Percentiles rank a stretch among this genome's conserved stretches.
Evolutionary conservation across 2,113 vertebrate genomes (phyloP).

Genomic region (Gorsachius goisagi): DNA sequence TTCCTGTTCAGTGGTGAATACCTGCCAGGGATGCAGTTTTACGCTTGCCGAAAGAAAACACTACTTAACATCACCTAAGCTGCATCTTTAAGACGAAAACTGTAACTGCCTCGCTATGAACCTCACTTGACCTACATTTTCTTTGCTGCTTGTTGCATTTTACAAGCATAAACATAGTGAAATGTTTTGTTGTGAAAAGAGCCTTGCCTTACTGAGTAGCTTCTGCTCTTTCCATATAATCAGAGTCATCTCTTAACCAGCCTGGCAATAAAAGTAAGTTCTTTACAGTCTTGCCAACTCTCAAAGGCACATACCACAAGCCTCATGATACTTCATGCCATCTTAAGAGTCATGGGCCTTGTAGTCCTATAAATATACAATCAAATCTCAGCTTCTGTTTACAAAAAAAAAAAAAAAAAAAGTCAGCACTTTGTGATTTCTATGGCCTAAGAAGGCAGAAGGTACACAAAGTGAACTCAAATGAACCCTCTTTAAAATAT

Average conservation of each 20-base stretch:
- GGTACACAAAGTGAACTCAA: neutral
- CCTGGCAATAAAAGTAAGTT: constrained; percentile 8
- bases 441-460: constrained; percentile 31
- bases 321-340: constrained; percentile 16
- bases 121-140: constrained; percentile 9
- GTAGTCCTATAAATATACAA: constrained; percentile 17
- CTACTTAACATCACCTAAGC: neutral
- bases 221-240: neutral
- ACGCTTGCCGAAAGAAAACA: neutral
- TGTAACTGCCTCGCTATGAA: neutral
- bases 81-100: neutral
- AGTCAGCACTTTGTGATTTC: neutral
- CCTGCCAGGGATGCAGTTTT: neutral
- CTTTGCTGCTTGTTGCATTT: neutral
- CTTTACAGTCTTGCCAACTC: constrained; percentile 20
- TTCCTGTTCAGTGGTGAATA: neutral
- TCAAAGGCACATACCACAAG: constrained; percentile 10
- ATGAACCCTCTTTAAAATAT: neutral
- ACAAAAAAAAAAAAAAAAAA: neutral
- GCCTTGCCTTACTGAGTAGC: neutral
- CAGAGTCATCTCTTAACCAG: neutral
- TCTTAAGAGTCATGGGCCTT: constrained; percentile 1
- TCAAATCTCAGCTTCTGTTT: constrained; percentile 7
- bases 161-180: neutral
- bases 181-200: neutral